phyloP scores from a whole-genome alignment of 2,797 vertebrate genomes.

The Phataginus tetradactyla region DNA sequence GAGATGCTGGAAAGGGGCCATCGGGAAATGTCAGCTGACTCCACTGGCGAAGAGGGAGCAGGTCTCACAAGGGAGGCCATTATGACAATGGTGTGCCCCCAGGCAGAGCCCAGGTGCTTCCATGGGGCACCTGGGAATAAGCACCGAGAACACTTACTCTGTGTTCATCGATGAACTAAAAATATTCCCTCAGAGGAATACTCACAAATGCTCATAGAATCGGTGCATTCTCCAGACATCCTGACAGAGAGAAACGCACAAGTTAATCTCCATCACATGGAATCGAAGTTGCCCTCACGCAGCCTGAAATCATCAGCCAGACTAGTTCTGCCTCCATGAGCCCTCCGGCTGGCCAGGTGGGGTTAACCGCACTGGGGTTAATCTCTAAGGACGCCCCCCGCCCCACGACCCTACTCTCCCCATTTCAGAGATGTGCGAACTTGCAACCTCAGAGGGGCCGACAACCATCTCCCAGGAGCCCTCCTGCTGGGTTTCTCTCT shows the following conservation, averaged over 20 bases:
- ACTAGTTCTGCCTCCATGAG: background rate
- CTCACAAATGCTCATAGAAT: conserved; percentile 82
- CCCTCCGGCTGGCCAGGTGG: background rate
- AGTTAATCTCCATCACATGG: background rate
- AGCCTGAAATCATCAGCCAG: background rate
- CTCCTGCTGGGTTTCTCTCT: background rate
- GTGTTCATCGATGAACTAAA: background rate
- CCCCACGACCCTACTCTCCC: background rate
- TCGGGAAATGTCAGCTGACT: background rate
- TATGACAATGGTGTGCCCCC: no score
- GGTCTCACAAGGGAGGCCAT: background rate
- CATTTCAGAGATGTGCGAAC: background rate
- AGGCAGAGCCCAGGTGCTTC: background rate
- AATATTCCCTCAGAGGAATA: conserved; percentile 15
- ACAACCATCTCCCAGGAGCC: background rate
- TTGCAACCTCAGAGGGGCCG: background rate
- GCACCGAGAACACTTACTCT: background rate
- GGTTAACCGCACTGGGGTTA: fast-evolving
- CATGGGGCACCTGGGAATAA: background rate
- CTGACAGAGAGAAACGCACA: conserved; percentile 62
- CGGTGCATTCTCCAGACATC: conserved; percentile 82
- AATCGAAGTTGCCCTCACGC: no score
- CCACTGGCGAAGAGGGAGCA: background rate
- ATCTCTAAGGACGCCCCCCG: background rate
- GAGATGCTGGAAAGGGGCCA: background rate